Conservation (phyloP, 2,888 invertebrate genomes). For the Eristalinus aeneus region DNA sequence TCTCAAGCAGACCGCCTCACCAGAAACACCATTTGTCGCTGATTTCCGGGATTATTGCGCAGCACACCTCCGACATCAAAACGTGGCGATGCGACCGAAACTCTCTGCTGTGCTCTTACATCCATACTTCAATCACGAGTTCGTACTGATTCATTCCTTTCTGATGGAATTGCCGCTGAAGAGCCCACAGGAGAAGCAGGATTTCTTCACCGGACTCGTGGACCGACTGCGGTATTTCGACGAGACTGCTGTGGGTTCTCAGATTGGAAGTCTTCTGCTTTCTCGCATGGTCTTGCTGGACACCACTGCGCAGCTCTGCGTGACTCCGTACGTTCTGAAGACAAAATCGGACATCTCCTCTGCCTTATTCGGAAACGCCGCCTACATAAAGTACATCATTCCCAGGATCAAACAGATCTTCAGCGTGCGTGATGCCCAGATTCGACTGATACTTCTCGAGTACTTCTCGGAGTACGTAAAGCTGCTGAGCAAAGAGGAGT, state of each 20-base stretch:
- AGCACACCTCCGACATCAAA: constrained; percentile 85
- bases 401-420: constrained; percentile 91
- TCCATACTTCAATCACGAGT: constrained; percentile 92
- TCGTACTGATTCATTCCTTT: constrained; percentile 91
- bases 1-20: constrained; percentile 80
- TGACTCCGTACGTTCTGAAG: constrained; percentile 80
- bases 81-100: constrained; percentile 85
- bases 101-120: constrained; percentile 86
- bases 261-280: constrained; percentile 88
- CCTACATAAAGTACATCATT: constrained; percentile 88
- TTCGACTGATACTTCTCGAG: constrained; percentile 88
- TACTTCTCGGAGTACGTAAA: constrained; percentile 89
- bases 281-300: constrained; percentile 93
- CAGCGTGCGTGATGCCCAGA: constrained; percentile 91
- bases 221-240: constrained; percentile 87
- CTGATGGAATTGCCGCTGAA: constrained; percentile 91
- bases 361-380: constrained; percentile 85
- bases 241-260: constrained; percentile 90
- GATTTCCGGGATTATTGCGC: constrained; percentile 88
- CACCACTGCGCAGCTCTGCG: constrained; percentile 85
- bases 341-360: constrained; percentile 82
- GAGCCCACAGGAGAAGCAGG: constrained; percentile 87
- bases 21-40: constrained; percentile 86
- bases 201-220: constrained; percentile 88
- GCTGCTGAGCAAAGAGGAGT: constrained; percentile 88